phyloP scores from a whole-genome alignment of 1,140 invertebrate species.

The Neocloeon triangulifer region DNA sequence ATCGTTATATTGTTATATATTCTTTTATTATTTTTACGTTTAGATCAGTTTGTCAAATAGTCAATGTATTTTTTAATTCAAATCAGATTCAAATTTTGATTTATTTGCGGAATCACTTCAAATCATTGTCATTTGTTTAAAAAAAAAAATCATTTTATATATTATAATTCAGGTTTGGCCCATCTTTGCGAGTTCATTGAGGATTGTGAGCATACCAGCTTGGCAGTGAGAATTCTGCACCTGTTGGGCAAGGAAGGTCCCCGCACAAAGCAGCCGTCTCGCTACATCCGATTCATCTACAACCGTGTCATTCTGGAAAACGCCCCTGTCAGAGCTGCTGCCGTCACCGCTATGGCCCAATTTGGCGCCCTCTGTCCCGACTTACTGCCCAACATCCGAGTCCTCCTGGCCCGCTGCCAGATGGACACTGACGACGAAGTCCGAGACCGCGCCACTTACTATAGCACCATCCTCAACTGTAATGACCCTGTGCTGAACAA shows the following conservation, averaged over 20 bases:
- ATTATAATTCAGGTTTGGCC: slow-evolving; percentile 54
- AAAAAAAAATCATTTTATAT: no score
- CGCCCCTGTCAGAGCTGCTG: slow-evolving; percentile 81
- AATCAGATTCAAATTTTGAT: no score
- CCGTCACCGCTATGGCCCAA: slow-evolving; percentile 89
- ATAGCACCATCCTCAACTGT: slow-evolving; percentile 58
- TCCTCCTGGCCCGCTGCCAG: slow-evolving; percentile 65
- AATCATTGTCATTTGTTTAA: no score
- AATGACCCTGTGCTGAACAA: slow-evolving; percentile 45
- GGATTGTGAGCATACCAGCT: slow-evolving; percentile 92
- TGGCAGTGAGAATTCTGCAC: slow-evolving; percentile 93
- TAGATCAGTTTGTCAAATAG: no score
- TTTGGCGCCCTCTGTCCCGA: slow-evolving; percentile 91
- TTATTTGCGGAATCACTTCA: no score
- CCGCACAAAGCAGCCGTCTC: slow-evolving; percentile 75
- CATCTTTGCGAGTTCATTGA: slow-evolving; percentile 99
- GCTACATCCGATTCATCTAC: slow-evolving; percentile 97
- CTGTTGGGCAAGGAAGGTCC: slow-evolving; percentile 94
- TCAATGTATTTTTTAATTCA: no score
- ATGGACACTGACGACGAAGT: slow-evolving; percentile 98
- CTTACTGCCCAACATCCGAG: slow-evolving; percentile 68
- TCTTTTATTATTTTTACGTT: no score
- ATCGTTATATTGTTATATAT: no score
- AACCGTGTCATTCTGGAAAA: slow-evolving; percentile 95
- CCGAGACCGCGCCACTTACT: slow-evolving; percentile 92